These are phyloP conservation scores for Terebella lapidaria DNA, from an alignment of 2,888 invertebrate genomes.

Conservation along the genomic window DNA sequence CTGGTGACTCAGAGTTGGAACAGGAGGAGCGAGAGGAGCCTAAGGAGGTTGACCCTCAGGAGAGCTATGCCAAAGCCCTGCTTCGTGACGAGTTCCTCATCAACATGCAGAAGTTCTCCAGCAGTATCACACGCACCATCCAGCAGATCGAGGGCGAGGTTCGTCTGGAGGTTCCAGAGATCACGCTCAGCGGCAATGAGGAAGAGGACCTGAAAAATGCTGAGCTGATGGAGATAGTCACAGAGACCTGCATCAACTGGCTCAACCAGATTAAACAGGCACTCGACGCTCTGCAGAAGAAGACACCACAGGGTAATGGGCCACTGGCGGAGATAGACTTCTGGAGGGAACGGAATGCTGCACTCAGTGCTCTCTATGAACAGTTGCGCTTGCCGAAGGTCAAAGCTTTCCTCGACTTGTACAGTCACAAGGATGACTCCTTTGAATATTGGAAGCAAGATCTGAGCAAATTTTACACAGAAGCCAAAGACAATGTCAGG, in stretches of 20 bases:
- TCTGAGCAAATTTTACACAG: slow-evolving; percentile 64
- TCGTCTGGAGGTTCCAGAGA: slow-evolving; percentile 20
- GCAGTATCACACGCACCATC: slow-evolving; percentile 63
- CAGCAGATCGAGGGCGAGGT: slow-evolving; percentile 74
- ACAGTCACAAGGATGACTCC: slow-evolving; percentile 57
- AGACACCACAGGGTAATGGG: slow-evolving; percentile 62
- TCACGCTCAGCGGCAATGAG: slow-evolving; percentile 35
- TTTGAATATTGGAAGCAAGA: slow-evolving; percentile 64
- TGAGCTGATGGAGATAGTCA: slow-evolving; percentile 47
- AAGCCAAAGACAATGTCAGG: slow-evolving; percentile 72
- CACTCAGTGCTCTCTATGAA: slow-evolving; percentile 72
- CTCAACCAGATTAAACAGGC: slow-evolving; percentile 54
- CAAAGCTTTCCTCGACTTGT: slow-evolving; percentile 60
- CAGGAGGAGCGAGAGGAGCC: not conserved
- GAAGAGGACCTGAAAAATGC: slow-evolving; percentile 44
- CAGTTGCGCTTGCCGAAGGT: slow-evolving; percentile 71
- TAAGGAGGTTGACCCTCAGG: not conserved
- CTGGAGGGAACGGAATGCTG: slow-evolving; percentile 77
- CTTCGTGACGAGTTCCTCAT: slow-evolving; percentile 57
- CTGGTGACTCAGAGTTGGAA: slow-evolving; percentile 1
- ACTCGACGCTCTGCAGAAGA: slow-evolving; percentile 43
- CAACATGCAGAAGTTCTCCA: slow-evolving; percentile 58
- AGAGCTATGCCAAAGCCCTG: slow-evolving; percentile 31
- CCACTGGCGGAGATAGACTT: slow-evolving; percentile 81
- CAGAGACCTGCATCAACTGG: slow-evolving; percentile 59